Evolutionary conservation across 2,113 vertebrate genomes (phyloP), one percentile per base, ranked within the genome.

Genomic region (Pelecanoides urinatrix): DNA sequence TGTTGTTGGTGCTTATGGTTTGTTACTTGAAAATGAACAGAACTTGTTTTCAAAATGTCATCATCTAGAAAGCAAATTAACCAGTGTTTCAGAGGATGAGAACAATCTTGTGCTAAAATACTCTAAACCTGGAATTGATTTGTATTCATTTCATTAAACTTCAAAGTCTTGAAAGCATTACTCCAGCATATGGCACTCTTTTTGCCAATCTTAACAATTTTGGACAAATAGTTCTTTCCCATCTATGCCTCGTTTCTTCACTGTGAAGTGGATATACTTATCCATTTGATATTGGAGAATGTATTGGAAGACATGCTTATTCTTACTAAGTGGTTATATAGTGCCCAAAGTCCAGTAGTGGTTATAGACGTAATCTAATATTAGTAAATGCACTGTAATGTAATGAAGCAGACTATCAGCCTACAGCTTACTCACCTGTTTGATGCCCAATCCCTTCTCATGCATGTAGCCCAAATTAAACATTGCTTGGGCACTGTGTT

Each of bases 401-500:
- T 26, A 67, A 50, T 11, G 17, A 93, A 58, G 59, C 40, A 50
- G 62, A 53, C n/a, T 53, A 38, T 40, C 12, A 50, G 36, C 14
- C 23, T 18, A 32, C 44, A 76, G 7, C 1, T 83, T 45, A 25
- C 98, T 92, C 82, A 99, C 99, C 99, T 99, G 99, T 91, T 99
- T 99, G 94, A 99, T 99, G 61, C 99, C 99, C 66, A 99, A 97
- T 13, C 99, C 99, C 86, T 99, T 99, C 97, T 99, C 99, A 27
- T 99, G 99, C 99, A 99, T 99, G 92, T 99, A 99, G 1, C 99
- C 99, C 96, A 99, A 93, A 96, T 99, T 99, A 86, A 99, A 99
- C 99, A 99, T 99, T 72, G 99, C 99, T 95, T 99, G 99, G 5
- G 99, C 99, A 2, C 99, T 99, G 97, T 99, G 99, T 67, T 99